A percentile compares a stretch with the other conserved stretches of the same genome.
Evolutionary conservation across 2,797 vertebrate genomes (phyloP).

Genomic region (Phylloscopus collybita): DNA sequence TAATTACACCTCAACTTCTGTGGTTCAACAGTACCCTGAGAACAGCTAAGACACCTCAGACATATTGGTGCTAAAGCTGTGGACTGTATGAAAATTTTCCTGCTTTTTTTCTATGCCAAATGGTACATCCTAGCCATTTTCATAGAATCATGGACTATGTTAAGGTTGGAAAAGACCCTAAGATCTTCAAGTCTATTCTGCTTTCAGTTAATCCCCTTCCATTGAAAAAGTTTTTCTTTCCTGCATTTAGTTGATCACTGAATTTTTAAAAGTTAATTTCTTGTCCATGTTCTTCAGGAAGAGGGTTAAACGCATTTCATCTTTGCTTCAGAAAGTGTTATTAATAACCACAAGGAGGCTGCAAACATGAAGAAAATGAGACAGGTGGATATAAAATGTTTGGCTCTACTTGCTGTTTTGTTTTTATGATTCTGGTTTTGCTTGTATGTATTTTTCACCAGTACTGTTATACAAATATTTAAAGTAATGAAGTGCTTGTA

Average conservation of each 20-base stretch:
- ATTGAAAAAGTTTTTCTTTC: background rate
- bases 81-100: fast-evolving
- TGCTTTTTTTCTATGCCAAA: background rate
- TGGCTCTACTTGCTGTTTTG: background rate
- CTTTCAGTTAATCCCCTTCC: background rate
- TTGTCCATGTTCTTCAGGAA: background rate
- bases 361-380: background rate
- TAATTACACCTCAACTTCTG: background rate
- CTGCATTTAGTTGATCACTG: background rate
- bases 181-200: background rate
- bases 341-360: background rate
- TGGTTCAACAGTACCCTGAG: background rate
- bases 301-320: background rate
- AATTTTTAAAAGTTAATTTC: background rate
- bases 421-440: background rate
- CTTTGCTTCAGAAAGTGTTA: background rate
- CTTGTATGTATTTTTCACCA: background rate
- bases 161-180: background rate
- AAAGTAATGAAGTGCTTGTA: background rate
- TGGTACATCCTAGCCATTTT: background rate
- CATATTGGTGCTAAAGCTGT: background rate
- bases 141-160: background rate
- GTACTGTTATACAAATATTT: background rate
- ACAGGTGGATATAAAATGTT: background rate
- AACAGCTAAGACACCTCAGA: background rate